phyloP scores from a whole-genome alignment of 2,797 vertebrate species.

The Sternarchorhynchus goeldii region DNA sequence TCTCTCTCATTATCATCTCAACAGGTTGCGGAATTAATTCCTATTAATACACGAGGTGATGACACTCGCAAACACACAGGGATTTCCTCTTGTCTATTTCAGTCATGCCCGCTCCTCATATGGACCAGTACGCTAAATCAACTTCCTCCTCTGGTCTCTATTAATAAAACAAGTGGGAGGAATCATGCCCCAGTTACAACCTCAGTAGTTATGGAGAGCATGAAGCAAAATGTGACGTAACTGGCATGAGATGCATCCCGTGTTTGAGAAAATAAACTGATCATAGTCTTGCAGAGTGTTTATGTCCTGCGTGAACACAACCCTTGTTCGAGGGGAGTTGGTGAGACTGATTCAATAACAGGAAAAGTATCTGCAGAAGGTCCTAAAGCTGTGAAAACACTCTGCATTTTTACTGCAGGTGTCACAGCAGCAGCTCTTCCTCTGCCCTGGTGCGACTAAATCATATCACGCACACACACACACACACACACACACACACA shows the following conservation, averaged over 20 bases:
- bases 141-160: slow-evolving; percentile 31
- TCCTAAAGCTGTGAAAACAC: slow-evolving; percentile 60
- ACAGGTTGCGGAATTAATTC: slow-evolving; percentile 48
- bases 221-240: too few relatives aligned
- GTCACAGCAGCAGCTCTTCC: slow-evolving; percentile 54
- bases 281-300: background rate
- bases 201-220: background rate
- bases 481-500: background rate
- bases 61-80: slow-evolving; percentile 44
- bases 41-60: slow-evolving; percentile 51
- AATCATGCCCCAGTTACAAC: background rate
- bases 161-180: slow-evolving; percentile 32
- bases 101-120: slow-evolving; percentile 35
- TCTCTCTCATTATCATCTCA: slow-evolving; percentile 37
- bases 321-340: background rate
- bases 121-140: slow-evolving; percentile 22
- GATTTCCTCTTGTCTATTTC: slow-evolving; percentile 53
- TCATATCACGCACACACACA: slow-evolving; percentile 28
- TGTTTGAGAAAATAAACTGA: background rate
- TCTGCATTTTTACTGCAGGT: slow-evolving; percentile 52
- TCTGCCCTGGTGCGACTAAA: slow-evolving; percentile 29
- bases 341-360: slow-evolving; percentile 54
- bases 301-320: background rate
- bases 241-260: background rate
- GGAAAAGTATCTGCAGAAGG: slow-evolving; percentile 56